phyloP scores from a whole-genome alignment of 2,113 vertebrate species.

The Marmota monax region DNA sequence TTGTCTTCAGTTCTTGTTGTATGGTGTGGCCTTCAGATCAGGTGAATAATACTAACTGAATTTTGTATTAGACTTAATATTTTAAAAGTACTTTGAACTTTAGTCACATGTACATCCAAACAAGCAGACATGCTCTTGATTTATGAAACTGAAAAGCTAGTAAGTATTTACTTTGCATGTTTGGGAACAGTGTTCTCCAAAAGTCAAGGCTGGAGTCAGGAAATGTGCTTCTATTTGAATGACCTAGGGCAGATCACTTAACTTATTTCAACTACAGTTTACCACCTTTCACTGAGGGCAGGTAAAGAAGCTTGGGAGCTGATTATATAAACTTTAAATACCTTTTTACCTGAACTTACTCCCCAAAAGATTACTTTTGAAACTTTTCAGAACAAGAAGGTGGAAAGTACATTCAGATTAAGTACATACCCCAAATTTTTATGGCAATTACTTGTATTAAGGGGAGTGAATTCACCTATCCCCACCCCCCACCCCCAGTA shows the following conservation, averaged over 20 bases:
- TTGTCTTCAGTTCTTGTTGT: constrained; percentile 12
- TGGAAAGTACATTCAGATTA: constrained; percentile 40
- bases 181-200: background rate
- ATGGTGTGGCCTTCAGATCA: background rate
- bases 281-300: background rate
- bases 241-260: background rate
- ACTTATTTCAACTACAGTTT: background rate
- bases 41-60: background rate
- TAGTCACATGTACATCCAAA: background rate
- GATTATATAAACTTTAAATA: background rate
- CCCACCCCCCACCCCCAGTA: too few relatives aligned
- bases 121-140: background rate
- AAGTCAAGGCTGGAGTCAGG: background rate
- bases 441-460: constrained; percentile 7
- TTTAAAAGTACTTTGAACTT: constrained; percentile 34
- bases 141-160: constrained; percentile 6
- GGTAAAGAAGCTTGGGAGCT: background rate
- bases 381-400: constrained; percentile 58
- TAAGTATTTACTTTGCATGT: background rate
- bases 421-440: constrained; percentile 3
- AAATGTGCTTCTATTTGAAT: constrained; percentile 43
- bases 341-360: constrained; percentile 39
- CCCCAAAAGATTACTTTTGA: constrained; percentile 55
- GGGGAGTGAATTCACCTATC: background rate
- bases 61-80: constrained; percentile 11